A percentile compares a stretch with the other conserved stretches of the same genome.
These are phyloP conservation scores for Lysiphlebus fabarum DNA, from an alignment of 1,140 invertebrate species.

Conservation along the genomic window DNA sequence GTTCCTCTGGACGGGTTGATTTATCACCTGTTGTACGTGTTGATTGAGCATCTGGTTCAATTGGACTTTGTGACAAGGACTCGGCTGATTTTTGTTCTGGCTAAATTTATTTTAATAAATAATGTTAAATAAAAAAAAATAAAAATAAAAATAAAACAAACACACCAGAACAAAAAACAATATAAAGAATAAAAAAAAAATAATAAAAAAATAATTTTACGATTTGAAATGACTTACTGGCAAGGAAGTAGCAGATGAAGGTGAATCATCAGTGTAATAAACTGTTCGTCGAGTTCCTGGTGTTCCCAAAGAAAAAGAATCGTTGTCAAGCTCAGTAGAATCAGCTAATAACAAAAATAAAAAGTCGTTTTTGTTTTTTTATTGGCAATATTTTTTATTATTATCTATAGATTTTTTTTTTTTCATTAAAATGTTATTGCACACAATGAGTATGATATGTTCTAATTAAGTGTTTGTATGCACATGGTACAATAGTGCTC, in stretches of 20 bases:
- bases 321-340: slow-evolving; percentile 44
- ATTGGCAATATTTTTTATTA: too few species aligned
- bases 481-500: too few species aligned
- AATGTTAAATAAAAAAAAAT: neutral
- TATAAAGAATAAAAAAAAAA: too few species aligned
- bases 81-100: slow-evolving; percentile 40
- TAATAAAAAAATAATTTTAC: slow-evolving; percentile 4
- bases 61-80: slow-evolving; percentile 34
- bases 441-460: slow-evolving; percentile 29
- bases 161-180: too few species aligned
- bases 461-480: neutral
- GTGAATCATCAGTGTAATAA: slow-evolving; percentile 71
- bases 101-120: slow-evolving; percentile 28
- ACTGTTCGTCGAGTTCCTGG: slow-evolving; percentile 77
- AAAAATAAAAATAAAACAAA: slow-evolving; percentile 29
- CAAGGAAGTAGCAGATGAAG: slow-evolving; percentile 36
- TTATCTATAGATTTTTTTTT: too few species aligned
- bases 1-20: slow-evolving; percentile 20
- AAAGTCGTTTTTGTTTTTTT: too few species aligned
- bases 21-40: slow-evolving; percentile 30
- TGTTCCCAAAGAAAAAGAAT: slow-evolving; percentile 65
- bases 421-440: slow-evolving; percentile 7
- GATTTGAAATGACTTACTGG: slow-evolving; percentile 34
- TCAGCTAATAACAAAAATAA: slow-evolving; percentile 36
- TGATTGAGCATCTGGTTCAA: slow-evolving; percentile 37